Evolutionary conservation across 2,113 vertebrate species (phyloP).

Genomic region (Tyto alba): DNA sequence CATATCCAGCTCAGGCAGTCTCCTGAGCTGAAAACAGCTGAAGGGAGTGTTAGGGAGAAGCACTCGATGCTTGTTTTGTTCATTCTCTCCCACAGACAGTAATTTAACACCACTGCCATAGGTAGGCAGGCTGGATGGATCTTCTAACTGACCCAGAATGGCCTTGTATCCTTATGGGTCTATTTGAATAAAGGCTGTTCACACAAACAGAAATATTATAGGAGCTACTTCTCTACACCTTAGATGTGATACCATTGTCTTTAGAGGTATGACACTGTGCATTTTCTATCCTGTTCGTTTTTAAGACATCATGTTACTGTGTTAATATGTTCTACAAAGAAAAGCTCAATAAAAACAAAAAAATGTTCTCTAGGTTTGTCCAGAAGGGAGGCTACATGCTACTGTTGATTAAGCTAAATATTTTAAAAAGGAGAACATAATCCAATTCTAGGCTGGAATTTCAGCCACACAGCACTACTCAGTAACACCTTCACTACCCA

Average conservation of each 20-base stretch:
- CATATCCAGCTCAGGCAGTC: background rate
- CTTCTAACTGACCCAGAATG: background rate
- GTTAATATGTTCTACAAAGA: background rate
- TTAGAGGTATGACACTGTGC: fast-evolving
- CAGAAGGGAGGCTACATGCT: background rate
- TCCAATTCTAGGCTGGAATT: slow-evolving; percentile 18
- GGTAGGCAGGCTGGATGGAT: background rate
- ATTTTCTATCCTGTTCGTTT: background rate
- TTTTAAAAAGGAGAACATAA: background rate
- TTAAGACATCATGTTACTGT: background rate
- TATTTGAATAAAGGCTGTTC: background rate
- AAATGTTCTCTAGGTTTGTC: background rate
- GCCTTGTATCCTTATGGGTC: background rate
- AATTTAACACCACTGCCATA: background rate
- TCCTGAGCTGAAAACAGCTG: background rate
- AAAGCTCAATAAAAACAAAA: background rate
- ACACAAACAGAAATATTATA: background rate
- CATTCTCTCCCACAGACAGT: background rate
- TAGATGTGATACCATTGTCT: background rate
- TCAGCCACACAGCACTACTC: background rate
- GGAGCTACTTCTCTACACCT: background rate
- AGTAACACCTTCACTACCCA: background rate
- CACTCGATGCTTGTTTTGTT: background rate
- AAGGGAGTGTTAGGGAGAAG: background rate
- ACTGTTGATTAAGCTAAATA: background rate